Conservation (phyloP, 2,797 vertebrate genomes). For the Urocyon cinereoargenteus region DNA sequence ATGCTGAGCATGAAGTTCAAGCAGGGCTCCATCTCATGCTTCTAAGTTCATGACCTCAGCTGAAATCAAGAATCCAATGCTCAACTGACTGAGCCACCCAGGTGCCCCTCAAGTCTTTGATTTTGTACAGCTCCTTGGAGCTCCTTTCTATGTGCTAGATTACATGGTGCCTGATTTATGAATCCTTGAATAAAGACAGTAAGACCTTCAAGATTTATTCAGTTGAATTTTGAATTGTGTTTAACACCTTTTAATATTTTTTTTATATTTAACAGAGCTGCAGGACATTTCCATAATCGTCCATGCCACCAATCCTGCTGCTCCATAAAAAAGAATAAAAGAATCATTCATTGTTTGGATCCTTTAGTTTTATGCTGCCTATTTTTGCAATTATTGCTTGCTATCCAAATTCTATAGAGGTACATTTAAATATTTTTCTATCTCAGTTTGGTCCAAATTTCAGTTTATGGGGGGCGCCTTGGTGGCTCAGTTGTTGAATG, state of each 20-base stretch:
- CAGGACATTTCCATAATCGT: too few relatives aligned
- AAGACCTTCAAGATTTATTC: not conserved
- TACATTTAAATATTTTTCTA: not conserved
- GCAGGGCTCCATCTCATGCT: not conserved
- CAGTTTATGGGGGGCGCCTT: not conserved
- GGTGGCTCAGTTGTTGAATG: too few relatives aligned
- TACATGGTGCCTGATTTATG: not conserved
- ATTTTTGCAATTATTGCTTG: not conserved
- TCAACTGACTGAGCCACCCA: not conserved
- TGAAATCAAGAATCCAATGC: too few relatives aligned
- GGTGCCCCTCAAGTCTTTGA: not conserved
- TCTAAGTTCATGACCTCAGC: too few relatives aligned
- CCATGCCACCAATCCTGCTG: not conserved
- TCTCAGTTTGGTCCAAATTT: not conserved
- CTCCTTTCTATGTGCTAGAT: not conserved
- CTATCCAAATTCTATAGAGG: not conserved
- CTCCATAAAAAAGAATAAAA: not conserved
- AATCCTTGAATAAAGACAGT: not conserved
- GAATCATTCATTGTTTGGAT: not conserved
- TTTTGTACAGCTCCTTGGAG: not conserved
- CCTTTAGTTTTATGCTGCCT: not conserved
- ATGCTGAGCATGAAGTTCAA: not conserved
- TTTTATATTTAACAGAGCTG: not conserved
- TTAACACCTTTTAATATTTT: not conserved
- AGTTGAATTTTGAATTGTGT: not conserved